Base-by-base conservation (phyloP, 1,140 invertebrate species). In the Tigriopus japonicus region DNA sequence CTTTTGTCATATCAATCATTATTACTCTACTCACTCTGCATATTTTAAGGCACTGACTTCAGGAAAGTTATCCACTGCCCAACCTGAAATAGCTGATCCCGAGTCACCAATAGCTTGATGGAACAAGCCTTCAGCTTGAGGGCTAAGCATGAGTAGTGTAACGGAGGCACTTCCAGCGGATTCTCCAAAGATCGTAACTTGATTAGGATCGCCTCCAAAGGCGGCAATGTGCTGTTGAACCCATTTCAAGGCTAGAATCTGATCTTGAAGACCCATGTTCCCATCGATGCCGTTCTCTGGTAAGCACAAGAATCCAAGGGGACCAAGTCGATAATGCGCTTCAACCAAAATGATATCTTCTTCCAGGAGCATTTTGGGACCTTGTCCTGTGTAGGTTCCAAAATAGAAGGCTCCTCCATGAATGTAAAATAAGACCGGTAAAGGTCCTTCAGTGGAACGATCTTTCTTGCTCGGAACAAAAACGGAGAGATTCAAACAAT, bases 81-180 rank as follows among this genome's bases (percentile, higher is more conserved):
- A 55, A 55, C 19, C 53, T 55, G 53, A 17, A 17, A 55, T 19
- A 35, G 53, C 53, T 19, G 15, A 19, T 19, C 53, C 53, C 2
- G 53, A 55, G 15, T 55, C 19, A n/a, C 53, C 53, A 23, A 55
- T 55, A 6, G n/a, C 15, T 24, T 24, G 15, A 19, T 21, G 28
- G 28, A 55, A 55, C 53, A 19, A n/a, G 41, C 59, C 63, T 60
- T 63, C 56, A 6, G 60, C 56, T n/a, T 41, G 24, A 14, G 75
- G 74, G 6, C 76, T 78, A 7, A 81, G 62, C 56, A 81, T 66
- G 63, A 80, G 77, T 60, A 78, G 69, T 9, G 73, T 73, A 13
- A 81, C 75, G 53, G 76, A 76, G 14, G 75, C 77, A 1, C 77
- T 73, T 0, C 74, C 75, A 6, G 73, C 68, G 51, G 70, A 72